Evolutionary conservation across 2,888 invertebrate species (phyloP).

Genomic region (Orthosia gracilis): DNA sequence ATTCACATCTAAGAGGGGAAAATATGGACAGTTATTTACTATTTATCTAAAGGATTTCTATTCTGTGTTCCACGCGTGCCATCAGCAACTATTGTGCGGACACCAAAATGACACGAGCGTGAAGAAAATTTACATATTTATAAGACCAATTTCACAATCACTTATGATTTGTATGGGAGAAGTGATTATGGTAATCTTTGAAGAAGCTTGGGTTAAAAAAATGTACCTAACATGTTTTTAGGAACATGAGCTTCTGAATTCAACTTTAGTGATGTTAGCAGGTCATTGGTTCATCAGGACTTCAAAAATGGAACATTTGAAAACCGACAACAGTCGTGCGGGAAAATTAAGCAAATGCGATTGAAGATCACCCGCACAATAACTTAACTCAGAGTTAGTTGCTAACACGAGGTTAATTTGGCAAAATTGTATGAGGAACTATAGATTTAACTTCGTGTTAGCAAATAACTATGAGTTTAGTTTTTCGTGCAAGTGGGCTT

Average conservation of each 20-base stretch:
- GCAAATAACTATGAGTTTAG: too few species aligned
- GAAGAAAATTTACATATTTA: slow-evolving; percentile 60
- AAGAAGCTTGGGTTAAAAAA: not conserved
- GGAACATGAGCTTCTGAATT: not conserved
- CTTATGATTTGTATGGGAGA: slow-evolving; percentile 37
- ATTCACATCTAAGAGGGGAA: slow-evolving; percentile 36
- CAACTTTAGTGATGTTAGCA: too few species aligned
- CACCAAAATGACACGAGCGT: slow-evolving; percentile 49
- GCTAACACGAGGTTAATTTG: too few species aligned
- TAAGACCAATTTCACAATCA: slow-evolving; percentile 41
- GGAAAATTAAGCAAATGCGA: too few species aligned
- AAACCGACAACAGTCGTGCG: not conserved
- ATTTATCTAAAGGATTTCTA: slow-evolving; percentile 36
- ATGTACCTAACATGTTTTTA: not conserved
- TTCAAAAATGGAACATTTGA: not conserved
- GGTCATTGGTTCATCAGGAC: not conserved
- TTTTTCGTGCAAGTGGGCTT: too few species aligned
- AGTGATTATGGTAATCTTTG: slow-evolving; percentile 23
- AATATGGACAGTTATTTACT: slow-evolving; percentile 1
- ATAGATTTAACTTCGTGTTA: too few species aligned
- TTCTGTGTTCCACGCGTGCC: slow-evolving; percentile 42
- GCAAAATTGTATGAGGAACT: too few species aligned
- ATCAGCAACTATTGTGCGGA: slow-evolving; percentile 48
- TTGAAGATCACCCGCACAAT: too few species aligned
- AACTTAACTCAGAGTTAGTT: too few species aligned